Evolutionary conservation across 2,113 vertebrate genomes (phyloP), one percentile per base, ranked within the genome.

Genomic region (Parotia lawesii): DNA sequence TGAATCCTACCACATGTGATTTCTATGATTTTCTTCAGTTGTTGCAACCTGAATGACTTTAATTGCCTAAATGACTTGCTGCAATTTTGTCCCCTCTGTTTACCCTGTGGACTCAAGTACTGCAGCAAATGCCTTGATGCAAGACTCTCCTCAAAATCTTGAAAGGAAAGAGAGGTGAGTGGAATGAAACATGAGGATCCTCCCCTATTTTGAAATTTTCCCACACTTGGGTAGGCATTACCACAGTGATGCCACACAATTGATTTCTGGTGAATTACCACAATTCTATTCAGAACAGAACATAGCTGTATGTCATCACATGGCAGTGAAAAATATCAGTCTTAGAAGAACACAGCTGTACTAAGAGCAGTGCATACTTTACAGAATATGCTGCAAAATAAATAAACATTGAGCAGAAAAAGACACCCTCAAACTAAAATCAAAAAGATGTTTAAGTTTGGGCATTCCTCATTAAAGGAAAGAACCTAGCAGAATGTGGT

Each of bases 381-480:
- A 86, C 5, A 94, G 71, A 97, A 95, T 61, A 80, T 79, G 40
- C 58, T 90, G 81, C 89, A 96, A 94, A 95, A 96, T 87, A 97
- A 96, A 93, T 50, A 95, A 72, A 77, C 87, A 93, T 83, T 74
- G 24, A 47, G 87, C 37, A 75, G 74, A 80, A 89, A 87, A 83
- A 81, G 45, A 77, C 16, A 60, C 8, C 23, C 44, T 95, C 95
- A 96, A 97, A 96, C 94, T 91, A 96, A 97, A 96, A 97, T 97
- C 54, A 92, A 89, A 85, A 91, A 93, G 75, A 96, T 91, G 94
- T 96, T 95, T 97, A 95, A 97, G 78, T 95, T 95, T 95, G 42
- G 76, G 54, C 65, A 97, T 96, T 97, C 91, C 96, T 98, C 94
- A 96, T 97, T 95, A 96, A 8, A 8, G 88, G 69, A 95, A 95